These are phyloP conservation scores for Drosophila malerkotliana DNA, from an alignment of 1,140 invertebrate genomes.

Conservation along the genomic window DNA sequence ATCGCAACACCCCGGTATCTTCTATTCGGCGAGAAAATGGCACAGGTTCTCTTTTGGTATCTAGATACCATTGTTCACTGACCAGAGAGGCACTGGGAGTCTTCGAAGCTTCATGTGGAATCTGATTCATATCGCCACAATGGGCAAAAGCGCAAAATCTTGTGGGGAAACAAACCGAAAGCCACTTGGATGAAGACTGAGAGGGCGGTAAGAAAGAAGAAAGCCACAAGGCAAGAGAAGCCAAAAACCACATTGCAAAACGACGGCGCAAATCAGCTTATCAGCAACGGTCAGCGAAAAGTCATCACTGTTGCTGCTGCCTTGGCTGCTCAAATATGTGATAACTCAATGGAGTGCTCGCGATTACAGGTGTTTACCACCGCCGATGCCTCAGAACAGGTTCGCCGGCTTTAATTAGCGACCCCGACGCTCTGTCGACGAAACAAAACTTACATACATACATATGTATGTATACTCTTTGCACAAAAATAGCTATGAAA, in stretches of 20 bases:
- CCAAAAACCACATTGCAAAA: conserved; percentile 19
- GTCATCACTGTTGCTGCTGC: conserved; percentile 27
- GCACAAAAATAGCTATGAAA: conserved; percentile 65
- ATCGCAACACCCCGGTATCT: conserved; percentile 10
- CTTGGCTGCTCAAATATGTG: conserved; percentile 58
- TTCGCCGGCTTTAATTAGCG: conserved; percentile 72
- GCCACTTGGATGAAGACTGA: conserved; percentile 48
- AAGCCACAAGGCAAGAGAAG: conserved; percentile 19
- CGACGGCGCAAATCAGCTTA: conserved; percentile 78
- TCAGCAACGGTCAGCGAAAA: conserved; percentile 52
- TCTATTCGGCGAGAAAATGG: conserved; percentile 5
- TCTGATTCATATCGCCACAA: conserved; percentile 23
- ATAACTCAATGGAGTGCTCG: conserved; percentile 68
- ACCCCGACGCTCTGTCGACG: conserved; percentile 38
- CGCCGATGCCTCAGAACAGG: conserved; percentile 44
- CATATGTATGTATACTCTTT: conserved; percentile 33
- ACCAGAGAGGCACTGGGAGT: conserved; percentile 9
- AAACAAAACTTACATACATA: conserved; percentile 54
- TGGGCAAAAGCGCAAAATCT: conserved; percentile 27
- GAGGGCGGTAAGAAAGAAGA: conserved; percentile 28
- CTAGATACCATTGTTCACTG: conserved; percentile 28
- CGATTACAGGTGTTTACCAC: conserved; percentile 75
- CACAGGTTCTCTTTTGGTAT: conserved; percentile 7
- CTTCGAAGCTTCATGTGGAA: conserved; percentile 1
- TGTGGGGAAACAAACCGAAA: conserved; percentile 32